Evolutionary conservation across 2,888 invertebrate species (phyloP), one percentile per base, ranked within the genome.

Genomic region (Drosophila mulleri): DNA sequence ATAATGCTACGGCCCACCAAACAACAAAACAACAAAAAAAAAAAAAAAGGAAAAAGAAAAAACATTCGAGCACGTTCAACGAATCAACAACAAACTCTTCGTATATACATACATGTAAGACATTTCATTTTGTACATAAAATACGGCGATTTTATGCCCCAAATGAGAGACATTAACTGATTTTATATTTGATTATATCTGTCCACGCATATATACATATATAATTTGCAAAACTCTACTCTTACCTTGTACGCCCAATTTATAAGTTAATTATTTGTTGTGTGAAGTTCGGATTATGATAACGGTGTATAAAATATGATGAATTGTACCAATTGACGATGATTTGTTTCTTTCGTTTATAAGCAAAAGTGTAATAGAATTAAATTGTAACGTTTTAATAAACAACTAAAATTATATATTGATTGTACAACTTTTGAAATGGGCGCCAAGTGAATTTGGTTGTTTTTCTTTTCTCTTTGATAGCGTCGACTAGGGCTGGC

Each of bases 261-360:
- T 58, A 48, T 84, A 78, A 82, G 84, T 87, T 89, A 69, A 82
- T 89, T 73, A 61, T 70, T 70, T 68, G 23, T 48, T 47, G 77
- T 89, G 84, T 75, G 82, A 89, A 72, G 78, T 84, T 84, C 80
- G 75, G 75, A 82, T 73, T 61, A 82, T 72, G 69, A 83, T 78
- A 80, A 67, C 61, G 71, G 72, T 83, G 89, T 83, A 89, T 88
- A 89, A 89, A 89, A 88, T 85, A 89, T 86, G 78, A 89, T 81
- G 79, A 80, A 82, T 74, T 85, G 86, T 87, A 87, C 75, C 90
- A 86, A 86, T 88, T 87, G 90, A 87, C 90, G 83, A 87, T 83
- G 81, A 86, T 89, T 88, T 87, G 86, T 87, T 87, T 87, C 88
- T 88, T 89, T 87, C 90, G 83, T 87, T 89, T 89, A 86, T 89